Evolutionary conservation across 1,140 invertebrate genomes (phyloP).

Genomic region (Mamestra configurata): DNA sequence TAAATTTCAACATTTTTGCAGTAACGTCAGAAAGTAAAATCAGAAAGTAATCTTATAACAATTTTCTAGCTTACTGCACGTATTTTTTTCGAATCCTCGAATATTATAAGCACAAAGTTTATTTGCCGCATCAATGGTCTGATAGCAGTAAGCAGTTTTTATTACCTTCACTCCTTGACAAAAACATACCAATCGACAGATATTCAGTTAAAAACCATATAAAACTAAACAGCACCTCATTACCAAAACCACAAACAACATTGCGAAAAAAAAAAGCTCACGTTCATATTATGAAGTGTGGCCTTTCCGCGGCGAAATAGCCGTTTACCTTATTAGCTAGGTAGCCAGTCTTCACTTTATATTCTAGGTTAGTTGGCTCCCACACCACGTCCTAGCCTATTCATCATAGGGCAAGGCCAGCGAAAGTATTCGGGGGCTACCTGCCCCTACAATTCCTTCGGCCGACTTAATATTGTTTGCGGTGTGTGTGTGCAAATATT

Average conservation of each 20-base stretch:
- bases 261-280: not conserved
- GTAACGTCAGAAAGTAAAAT: too few species aligned
- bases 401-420: constrained; percentile 63
- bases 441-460: constrained; percentile 60
- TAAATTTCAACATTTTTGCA: too few species aligned
- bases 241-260: constrained; percentile 10
- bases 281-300: constrained; percentile 24
- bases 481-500: constrained; percentile 58
- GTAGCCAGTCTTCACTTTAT: constrained; percentile 46
- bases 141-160: too few species aligned
- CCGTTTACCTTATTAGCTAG: constrained; percentile 50
- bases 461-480: constrained; percentile 65
- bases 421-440: constrained; percentile 60
- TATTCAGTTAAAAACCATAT: too few species aligned
- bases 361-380: constrained; percentile 55
- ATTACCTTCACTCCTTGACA: too few species aligned
- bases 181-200: too few species aligned
- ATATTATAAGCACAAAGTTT: too few species aligned
- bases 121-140: too few species aligned
- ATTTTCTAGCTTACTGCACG: too few species aligned
- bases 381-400: constrained; percentile 62
- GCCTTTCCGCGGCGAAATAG: constrained; percentile 29
- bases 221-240: not conserved
- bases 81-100: too few species aligned
- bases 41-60: too few species aligned